Base-by-base conservation (phyloP, 2,888 invertebrate genomes). In the Amorpha juglandis region DNA sequence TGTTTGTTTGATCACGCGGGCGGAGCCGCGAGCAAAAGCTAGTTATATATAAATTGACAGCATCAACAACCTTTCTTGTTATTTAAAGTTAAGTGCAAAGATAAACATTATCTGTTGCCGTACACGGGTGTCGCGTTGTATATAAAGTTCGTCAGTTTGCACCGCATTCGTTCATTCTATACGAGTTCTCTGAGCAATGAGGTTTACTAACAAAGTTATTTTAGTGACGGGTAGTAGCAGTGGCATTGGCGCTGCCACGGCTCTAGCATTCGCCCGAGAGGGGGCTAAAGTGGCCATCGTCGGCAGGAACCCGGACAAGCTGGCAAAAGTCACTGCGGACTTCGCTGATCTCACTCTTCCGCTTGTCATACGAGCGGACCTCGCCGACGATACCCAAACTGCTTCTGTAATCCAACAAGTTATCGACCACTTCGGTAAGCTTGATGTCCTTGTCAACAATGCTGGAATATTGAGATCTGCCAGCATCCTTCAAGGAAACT, bases 151-250 rank as follows among this genome's bases (percentile, higher is more conserved):
- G 48, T 4, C n/a, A 48, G n/a, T 48, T n/a, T n/a, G 6, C 48
- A n/a, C n/a, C n/a, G 0, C n/a, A n/a, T 14, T 48, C n/a, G n/a
- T n/a, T 48, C 48, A 48, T 6, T n/a, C 48, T 0, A n/a, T 9
- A 4, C 55, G 16, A n/a, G n/a, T n/a, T n/a, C n/a, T n/a, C 38
- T 35, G n/a, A n/a, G 16, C 3, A 8, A 80, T 80, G 79, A 72
- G 72, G 72, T 78, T 80, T 47, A 64, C 69, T n/a, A 66, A 65
- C 48, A 81, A 81, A 76, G 77, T 81, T n/a, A 80, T 78, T 6
- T 64, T 83, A 1, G 74, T 82, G n/a, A 82, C 80, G 0, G 82
- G 83, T 0, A 73, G 75, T 6, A 80, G 82, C 48, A 78, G 80
- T 0, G 82, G 82, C 6, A 83, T 83, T 8, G 84, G 84, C 1